These are phyloP conservation scores for Gymnocheta viridis DNA, from an alignment of 2,888 invertebrate species.

Conservation along the genomic window DNA sequence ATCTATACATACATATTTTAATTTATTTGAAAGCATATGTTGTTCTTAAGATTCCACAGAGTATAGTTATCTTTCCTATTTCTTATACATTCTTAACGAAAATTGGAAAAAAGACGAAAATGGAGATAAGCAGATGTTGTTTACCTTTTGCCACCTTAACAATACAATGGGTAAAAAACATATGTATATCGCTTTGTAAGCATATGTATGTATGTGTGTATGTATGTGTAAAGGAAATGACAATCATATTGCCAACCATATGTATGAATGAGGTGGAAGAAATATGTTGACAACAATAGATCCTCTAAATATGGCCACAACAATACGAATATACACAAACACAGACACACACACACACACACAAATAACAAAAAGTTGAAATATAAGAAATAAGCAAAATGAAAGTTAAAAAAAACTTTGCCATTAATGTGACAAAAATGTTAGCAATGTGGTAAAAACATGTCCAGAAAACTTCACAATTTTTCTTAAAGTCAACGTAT, in stretches of 20 bases:
- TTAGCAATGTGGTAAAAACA: slow-evolving; percentile 53
- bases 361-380: not conserved
- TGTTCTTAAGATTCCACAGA: not conserved
- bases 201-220: not conserved
- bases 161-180: slow-evolving; percentile 26
- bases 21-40: slow-evolving; percentile 43
- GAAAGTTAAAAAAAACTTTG: slow-evolving; percentile 66
- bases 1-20: slow-evolving; percentile 37
- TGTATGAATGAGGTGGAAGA: slow-evolving; percentile 19
- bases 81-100: not conserved
- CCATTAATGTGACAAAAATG: slow-evolving; percentile 69
- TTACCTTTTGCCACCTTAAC: slow-evolving; percentile 47
- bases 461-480: not conserved
- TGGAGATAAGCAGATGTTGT: slow-evolving; percentile 44
- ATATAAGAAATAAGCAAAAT: slow-evolving; percentile 6
- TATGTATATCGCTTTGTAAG: not conserved
- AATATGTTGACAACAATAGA: slow-evolving; percentile 58
- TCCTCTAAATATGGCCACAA: slow-evolving; percentile 51
- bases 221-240: slow-evolving; percentile 34
- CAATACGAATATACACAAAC: not conserved
- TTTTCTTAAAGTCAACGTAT: too few species aligned
- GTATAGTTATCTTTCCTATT: slow-evolving; percentile 13
- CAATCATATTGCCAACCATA: slow-evolving; percentile 63
- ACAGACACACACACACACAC: not conserved
- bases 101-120: not conserved